Evolutionary conservation across 2,113 vertebrate genomes (phyloP).

Genomic region (Terrapene triunguis): DNA sequence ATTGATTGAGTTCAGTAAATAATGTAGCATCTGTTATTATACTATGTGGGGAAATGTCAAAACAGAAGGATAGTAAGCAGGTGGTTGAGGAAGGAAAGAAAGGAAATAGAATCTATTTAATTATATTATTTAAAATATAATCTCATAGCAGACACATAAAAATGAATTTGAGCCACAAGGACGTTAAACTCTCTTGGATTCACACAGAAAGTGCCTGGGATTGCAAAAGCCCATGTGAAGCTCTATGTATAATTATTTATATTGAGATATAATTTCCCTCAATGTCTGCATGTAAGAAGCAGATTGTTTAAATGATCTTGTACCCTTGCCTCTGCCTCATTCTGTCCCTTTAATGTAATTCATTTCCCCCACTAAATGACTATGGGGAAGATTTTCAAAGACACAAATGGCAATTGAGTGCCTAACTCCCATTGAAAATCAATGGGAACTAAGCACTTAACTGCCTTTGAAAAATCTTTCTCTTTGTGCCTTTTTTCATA

Average conservation of each 20-base stretch:
- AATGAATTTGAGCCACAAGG: slow-evolving; percentile 51
- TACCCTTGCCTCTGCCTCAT: slow-evolving; percentile 35
- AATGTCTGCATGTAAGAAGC: slow-evolving; percentile 41
- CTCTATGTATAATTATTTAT: slow-evolving; percentile 77
- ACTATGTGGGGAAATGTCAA: slow-evolving; percentile 92
- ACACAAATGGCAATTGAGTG: slow-evolving; percentile 3
- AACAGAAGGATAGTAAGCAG: slow-evolving; percentile 86
- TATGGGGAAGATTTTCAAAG: slow-evolving; percentile 38
- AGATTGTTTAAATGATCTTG: slow-evolving; percentile 24
- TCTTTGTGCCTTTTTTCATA: background rate
- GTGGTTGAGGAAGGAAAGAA: slow-evolving; percentile 70
- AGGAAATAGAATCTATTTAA: slow-evolving; percentile 71
- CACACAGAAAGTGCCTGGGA: background rate
- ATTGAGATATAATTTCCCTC: slow-evolving; percentile 67
- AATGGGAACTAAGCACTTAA: background rate
- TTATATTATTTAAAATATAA: slow-evolving; percentile 64
- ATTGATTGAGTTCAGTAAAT: slow-evolving; percentile 96
- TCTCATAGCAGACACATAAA: slow-evolving; percentile 66
- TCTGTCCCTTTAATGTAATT: background rate
- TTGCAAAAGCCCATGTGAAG: background rate
- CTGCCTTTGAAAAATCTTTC: background rate
- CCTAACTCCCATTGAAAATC: background rate
- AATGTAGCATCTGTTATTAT: slow-evolving; percentile 94
- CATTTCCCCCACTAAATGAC: slow-evolving; percentile 32
- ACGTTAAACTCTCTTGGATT: background rate